phyloP scores from a whole-genome alignment of 2,797 vertebrate genomes.

The Argentina silus region DNA sequence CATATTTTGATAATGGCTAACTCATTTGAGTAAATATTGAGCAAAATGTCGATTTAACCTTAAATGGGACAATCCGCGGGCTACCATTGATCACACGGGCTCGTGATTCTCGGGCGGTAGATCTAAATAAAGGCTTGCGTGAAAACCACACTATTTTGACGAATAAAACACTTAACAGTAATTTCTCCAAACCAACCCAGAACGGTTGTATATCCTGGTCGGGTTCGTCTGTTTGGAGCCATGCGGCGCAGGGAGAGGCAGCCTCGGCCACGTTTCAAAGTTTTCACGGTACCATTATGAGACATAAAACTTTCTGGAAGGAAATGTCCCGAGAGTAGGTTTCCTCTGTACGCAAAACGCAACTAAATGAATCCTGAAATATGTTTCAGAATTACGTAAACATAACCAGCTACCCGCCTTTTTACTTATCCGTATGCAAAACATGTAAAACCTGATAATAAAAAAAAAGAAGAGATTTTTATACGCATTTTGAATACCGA shows the following conservation, averaged over 20 bases:
- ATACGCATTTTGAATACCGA: conserved; percentile 13
- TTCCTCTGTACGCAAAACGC: neutral
- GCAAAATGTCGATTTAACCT: conserved; percentile 54
- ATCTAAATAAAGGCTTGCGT: conserved; percentile 42
- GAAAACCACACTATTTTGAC: conserved; percentile 29
- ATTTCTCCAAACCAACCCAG: neutral
- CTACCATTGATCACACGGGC: conserved; percentile 39
- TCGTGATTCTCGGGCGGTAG: conserved; percentile 67
- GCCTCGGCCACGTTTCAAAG: conserved; percentile 80
- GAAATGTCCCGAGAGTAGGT: conserved; percentile 44
- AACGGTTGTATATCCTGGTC: neutral
- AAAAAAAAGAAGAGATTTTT: conserved; percentile 4
- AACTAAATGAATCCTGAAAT: neutral
- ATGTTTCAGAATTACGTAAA: neutral
- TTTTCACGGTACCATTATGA: conserved; percentile 71
- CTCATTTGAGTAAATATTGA: conserved; percentile 10
- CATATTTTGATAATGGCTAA: neutral
- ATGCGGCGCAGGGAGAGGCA: conserved; percentile 45
- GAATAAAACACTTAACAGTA: neutral
- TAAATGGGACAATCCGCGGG: conserved; percentile 37
- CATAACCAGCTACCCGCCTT: conserved; percentile 62
- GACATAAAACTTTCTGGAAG: conserved; percentile 66
- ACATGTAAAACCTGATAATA: neutral
- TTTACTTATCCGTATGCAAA: conserved; percentile 62
- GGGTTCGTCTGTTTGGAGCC: conserved; percentile 3